phyloP scores from a whole-genome alignment of 2,113 vertebrate genomes.

The Sinocyclocheilus anophthalmus region DNA sequence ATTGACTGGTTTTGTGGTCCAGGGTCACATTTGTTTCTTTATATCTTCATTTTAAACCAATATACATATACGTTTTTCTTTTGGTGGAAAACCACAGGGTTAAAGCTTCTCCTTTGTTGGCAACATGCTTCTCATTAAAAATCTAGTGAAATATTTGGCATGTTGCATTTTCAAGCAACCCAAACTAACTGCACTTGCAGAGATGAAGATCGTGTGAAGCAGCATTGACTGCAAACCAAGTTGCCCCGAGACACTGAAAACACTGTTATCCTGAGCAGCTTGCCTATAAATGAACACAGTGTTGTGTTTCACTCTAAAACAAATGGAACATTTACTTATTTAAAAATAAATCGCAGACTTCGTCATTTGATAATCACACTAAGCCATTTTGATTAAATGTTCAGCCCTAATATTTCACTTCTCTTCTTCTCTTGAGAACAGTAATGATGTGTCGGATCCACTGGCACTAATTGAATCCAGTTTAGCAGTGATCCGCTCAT shows the following conservation, averaged over 20 bases:
- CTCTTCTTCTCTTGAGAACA: background rate
- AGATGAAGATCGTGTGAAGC: no score
- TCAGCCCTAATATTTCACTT: background rate
- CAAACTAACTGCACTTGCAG: no score
- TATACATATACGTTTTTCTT: no score
- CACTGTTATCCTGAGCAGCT: no score
- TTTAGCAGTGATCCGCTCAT: conserved; percentile 27
- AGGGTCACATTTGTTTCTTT: no score
- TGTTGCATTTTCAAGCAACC: no score
- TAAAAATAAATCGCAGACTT: background rate
- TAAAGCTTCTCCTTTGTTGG: background rate
- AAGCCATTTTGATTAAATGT: background rate
- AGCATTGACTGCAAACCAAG: no score
- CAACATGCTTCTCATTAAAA: background rate
- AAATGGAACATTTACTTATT: background rate
- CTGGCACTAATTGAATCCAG: conserved; percentile 42
- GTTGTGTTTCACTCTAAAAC: no score
- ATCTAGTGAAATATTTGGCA: background rate
- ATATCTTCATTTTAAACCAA: no score
- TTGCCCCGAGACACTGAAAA: no score
- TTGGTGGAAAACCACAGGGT: background rate
- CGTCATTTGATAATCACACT: background rate
- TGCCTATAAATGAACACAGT: background rate
- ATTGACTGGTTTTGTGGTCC: no score
- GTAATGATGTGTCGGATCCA: conserved; percentile 44